phyloP scores from a whole-genome alignment of 2,797 vertebrate species.

The Emys orbicularis region DNA sequence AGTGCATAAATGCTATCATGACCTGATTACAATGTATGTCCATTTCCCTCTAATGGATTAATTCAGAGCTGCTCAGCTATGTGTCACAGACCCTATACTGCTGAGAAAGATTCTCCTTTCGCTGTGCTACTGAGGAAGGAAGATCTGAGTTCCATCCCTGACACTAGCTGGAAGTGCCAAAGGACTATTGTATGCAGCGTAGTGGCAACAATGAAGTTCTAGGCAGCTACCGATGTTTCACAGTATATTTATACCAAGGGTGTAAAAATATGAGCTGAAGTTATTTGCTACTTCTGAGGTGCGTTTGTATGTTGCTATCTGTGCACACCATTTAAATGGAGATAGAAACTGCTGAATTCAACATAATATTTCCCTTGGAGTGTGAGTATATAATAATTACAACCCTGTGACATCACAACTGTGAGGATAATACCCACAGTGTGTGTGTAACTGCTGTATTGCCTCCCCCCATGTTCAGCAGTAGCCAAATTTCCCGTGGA shows the following conservation, averaged over 20 bases:
- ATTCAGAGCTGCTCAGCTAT: neutral
- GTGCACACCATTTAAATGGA: neutral
- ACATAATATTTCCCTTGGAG: neutral
- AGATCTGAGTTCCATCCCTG: neutral
- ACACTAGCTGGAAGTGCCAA: neutral
- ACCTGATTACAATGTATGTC: neutral
- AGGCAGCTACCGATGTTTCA: neutral
- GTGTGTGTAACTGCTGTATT: neutral
- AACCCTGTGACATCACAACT: neutral
- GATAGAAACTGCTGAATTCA: neutral
- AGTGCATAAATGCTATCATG: neutral
- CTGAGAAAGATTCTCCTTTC: neutral
- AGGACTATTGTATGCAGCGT: neutral
- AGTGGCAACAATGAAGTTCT: neutral
- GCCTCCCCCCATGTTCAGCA: neutral
- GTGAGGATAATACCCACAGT: neutral
- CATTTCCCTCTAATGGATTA: neutral
- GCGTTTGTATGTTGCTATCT: neutral
- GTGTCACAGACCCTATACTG: neutral
- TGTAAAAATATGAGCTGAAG: neutral
- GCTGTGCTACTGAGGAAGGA: neutral
- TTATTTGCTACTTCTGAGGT: neutral
- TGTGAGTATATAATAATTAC: neutral
- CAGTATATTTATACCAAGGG: neutral
- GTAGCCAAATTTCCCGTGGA: neutral